A percentile compares a stretch with the other conserved stretches of the same genome.
Evolutionary conservation across 2,888 invertebrate genomes (phyloP).

Genomic region (Fragum fragum): DNA sequence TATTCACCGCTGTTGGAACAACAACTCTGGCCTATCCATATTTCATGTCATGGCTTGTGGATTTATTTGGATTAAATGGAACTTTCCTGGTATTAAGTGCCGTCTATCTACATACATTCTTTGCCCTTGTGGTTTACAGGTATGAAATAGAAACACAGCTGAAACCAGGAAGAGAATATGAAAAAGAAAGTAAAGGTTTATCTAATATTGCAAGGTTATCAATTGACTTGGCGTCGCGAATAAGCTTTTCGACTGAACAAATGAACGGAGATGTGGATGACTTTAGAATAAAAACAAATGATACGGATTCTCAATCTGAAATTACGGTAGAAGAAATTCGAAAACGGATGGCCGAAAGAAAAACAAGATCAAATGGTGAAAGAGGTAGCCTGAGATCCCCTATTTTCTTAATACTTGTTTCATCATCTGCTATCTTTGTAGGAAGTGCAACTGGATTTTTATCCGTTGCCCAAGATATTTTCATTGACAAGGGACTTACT

Average conservation of each 20-base stretch:
- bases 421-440: neutral
- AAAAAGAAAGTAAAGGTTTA: too few species aligned
- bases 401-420: neutral
- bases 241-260: too few species aligned
- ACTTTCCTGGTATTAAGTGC: neutral
- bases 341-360: too few species aligned
- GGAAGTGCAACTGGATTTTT: neutral
- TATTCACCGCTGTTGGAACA: neutral
- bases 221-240: too few species aligned
- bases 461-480: conserved; percentile 10
- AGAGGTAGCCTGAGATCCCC: neutral
- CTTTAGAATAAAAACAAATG: too few species aligned
- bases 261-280: too few species aligned
- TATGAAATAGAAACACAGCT: neutral
- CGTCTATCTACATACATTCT: neutral
- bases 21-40: neutral
- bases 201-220: too few species aligned
- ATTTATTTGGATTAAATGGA: neutral
- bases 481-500: neutral
- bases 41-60: neutral
- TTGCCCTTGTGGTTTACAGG: neutral
- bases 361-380: too few species aligned
- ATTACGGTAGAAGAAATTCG: too few species aligned
- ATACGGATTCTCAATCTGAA: too few species aligned
- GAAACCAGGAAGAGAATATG: too few species aligned